Base-by-base conservation (phyloP, 2,113 vertebrate species). In the Gallinago paraguaiae region DNA sequence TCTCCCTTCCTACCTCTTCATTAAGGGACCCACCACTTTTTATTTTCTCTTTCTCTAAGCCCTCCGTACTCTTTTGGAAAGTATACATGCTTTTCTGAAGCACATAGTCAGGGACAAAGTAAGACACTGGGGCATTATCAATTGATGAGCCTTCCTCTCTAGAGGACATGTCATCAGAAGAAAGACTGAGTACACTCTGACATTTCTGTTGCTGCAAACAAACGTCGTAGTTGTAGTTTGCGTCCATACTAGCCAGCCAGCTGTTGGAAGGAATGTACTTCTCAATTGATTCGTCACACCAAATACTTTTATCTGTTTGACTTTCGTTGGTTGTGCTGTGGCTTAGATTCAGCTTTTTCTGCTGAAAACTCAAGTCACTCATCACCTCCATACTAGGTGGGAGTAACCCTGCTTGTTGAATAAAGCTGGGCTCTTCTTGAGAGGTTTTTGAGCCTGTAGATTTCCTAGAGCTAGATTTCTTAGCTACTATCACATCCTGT, bases 81-180 rank as follows among this genome's bases (percentile, higher is more conserved):
- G 91, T 43, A 43, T 96, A 95, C n/a, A 2, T 94, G 86, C 95
- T 95, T 72, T 98, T 97, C 61, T 95, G 95, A 93, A 97, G 97
- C 96, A 97, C 75, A 84, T 93, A 92, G 88, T 97, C 97, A 63
- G 97, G 96, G 60, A 93, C 97, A 95, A 97, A 93, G 59, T 94
- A 97, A 94, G 97, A 93, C 65, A 90, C 75, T 3, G 95, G 46
- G 41, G 63, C 69, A 88, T 90, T 97, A 51, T 96, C 97, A 76
- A 23, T 51, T 13, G 95, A 96, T 35, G 95, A 96, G 8, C 83
- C 92, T 96, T 98, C 97, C 71, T 96, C 94, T 92, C 72, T 83
- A 19, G 91, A 95, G 24, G 95, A 97, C 75, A 43, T 19, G 13
- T 98, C 97, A 63, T 97, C 97, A 86, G 97, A 97, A 79, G 97